Evolutionary conservation across 2,113 vertebrate genomes (phyloP), one percentile per base, ranked within the genome.

Genomic region (Trachemys scripta): DNA sequence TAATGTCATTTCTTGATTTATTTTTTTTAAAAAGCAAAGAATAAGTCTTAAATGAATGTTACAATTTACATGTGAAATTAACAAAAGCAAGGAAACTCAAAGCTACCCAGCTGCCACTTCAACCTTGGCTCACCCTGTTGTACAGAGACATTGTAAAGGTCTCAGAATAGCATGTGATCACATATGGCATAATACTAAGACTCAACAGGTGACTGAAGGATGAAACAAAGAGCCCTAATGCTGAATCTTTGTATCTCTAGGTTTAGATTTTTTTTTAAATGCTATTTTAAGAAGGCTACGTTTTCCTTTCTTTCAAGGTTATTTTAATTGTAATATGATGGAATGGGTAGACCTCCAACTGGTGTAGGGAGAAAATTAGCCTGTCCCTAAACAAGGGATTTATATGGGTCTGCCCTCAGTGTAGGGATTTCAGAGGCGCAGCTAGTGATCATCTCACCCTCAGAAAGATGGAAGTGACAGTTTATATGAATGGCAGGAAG

Each of bases 61-160:
- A 14, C 85, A 94, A 89, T 45, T 45, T 25, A 85, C 20, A 89
- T 65, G 0, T 9, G 8, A 6, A 81, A 53, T 82, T 72, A 78
- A 72, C 2, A 35, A 82, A n/a, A 50, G 22, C 3, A 20, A 82
- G 29, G 31, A 83, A 38, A 22, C 35, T 86, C 49, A 45, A 54
- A 80, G 5, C 47, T 51, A 13, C 42, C 11, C 42, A 47, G 75
- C 31, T n/a, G 38, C 47, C 76, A 47, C 56, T 92, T 78, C 42
- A 45, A 45, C 25, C 24, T 47, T 25, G 47, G 75, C 42, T 27
- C 1, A 0, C 29, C 59, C 11, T 1, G 0, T 35, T 2, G 22
- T 49, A 38, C 50, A 82, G 76, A 75, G 25, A 17, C 50, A 81
- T 78, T 1, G 0, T 53, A 53, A 88, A 75, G 50, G 38, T 35